phyloP scores from a whole-genome alignment of 2,113 vertebrate genomes.

The Podiceps cristatus region DNA sequence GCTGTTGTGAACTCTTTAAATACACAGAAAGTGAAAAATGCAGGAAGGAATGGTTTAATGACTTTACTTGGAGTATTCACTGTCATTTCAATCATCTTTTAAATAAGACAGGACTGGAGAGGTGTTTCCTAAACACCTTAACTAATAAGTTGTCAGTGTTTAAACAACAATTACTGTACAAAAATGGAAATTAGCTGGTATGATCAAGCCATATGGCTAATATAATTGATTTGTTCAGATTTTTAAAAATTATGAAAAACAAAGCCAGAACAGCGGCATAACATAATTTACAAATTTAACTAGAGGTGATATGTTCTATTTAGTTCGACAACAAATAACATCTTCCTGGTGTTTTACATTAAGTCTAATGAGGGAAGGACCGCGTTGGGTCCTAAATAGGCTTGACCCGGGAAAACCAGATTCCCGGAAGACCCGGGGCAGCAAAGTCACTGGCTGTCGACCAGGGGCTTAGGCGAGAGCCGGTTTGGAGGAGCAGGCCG shows the following conservation, averaged over 20 bases:
- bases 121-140: constrained; percentile 70
- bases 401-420: neutral
- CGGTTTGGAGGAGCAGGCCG: neutral
- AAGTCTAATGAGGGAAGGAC: neutral
- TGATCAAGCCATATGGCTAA: constrained; percentile 77
- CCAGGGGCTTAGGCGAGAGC: neutral
- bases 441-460: neutral
- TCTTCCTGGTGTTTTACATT: constrained; percentile 4
- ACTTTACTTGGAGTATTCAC: constrained; percentile 38
- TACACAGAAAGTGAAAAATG: constrained; percentile 3
- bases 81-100: constrained; percentile 68
- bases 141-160: constrained; percentile 73
- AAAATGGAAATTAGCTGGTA: constrained; percentile 73
- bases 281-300: constrained; percentile 67
- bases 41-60: neutral
- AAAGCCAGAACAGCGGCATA: constrained; percentile 48
- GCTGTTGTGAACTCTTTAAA: neutral
- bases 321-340: constrained; percentile 40
- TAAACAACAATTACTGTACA: constrained; percentile 72
- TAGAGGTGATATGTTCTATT: constrained; percentile 43
- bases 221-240: constrained; percentile 75
- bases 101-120: constrained; percentile 29
- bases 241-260: constrained; percentile 66
- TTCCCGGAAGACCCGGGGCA: neutral
- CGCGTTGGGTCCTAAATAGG: neutral